A percentile compares a stretch with the other conserved stretches of the same genome.
Conservation (phyloP, 2,797 vertebrate species). For the Vultur gryphus region DNA sequence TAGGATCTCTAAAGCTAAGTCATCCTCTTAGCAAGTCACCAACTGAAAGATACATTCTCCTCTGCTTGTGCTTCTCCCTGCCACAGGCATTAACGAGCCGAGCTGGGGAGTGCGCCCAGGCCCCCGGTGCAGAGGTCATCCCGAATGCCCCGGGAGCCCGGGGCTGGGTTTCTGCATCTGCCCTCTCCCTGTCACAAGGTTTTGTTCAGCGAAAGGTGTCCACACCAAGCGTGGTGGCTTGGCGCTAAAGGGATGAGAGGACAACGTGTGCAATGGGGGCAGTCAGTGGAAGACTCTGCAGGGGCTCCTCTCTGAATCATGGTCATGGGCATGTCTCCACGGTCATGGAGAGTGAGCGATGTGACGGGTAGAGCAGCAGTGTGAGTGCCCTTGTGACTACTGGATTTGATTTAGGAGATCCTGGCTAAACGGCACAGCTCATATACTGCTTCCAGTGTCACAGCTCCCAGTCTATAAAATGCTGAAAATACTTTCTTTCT, state of each 20-base stretch:
- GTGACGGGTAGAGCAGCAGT: background rate
- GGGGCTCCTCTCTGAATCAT: background rate
- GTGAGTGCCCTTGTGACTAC: background rate
- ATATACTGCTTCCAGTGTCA: background rate
- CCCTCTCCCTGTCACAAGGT: rapidly evolving
- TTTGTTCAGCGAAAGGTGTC: background rate
- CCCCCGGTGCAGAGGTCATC: background rate
- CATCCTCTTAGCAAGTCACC: background rate
- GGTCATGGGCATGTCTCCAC: background rate
- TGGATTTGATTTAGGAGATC: background rate
- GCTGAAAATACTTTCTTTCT: background rate
- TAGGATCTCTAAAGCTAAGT: background rate
- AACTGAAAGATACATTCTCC: background rate
- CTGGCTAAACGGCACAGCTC: background rate
- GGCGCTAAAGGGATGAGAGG: background rate
- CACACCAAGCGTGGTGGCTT: background rate
- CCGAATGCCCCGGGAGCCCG: rapidly evolving
- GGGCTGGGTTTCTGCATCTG: background rate
- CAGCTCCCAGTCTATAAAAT: background rate
- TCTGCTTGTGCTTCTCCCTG: background rate
- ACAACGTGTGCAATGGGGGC: background rate
- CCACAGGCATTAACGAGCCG: rapidly evolving
- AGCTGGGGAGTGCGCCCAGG: background rate
- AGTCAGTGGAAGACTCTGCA: background rate
- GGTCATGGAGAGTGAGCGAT: too few species aligned